phyloP scores from a whole-genome alignment of 2,888 invertebrate species.

The Vandiemenella viatica region DNA sequence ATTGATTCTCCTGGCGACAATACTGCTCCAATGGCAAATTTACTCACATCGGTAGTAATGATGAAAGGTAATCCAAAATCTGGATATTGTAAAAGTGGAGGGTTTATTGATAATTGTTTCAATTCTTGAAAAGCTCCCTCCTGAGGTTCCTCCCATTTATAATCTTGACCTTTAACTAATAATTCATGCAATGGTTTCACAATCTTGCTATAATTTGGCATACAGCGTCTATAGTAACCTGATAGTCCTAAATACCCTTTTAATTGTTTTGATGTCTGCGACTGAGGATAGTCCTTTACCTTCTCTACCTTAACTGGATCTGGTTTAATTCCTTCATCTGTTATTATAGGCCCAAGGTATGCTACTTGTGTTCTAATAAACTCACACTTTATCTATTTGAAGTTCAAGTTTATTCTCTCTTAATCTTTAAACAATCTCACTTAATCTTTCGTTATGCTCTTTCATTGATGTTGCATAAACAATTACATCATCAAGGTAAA shows the following conservation, averaged over 20 bases:
- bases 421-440: not conserved
- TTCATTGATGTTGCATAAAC: not conserved
- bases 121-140: too few species aligned
- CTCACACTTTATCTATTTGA: not conserved
- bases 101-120: too few species aligned
- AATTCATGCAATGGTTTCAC: not conserved
- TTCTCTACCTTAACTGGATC: not conserved
- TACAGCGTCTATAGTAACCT: not conserved
- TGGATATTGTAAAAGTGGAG: too few species aligned
- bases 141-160: too few species aligned
- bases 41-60: too few species aligned
- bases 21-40: too few species aligned
- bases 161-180: not conserved
- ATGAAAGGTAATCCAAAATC: too few species aligned
- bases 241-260: not conserved
- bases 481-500: not conserved
- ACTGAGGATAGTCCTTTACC: not conserved
- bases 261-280: not conserved
- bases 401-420: not conserved
- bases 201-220: not conserved
- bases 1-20: too few species aligned
- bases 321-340: not conserved
- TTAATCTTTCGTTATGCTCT: not conserved
- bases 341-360: not conserved
- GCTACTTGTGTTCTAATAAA: not conserved